A percentile compares a stretch with the other conserved stretches of the same genome.
phyloP scores from a whole-genome alignment of 1,140 invertebrate genomes.

The Paraescarpia echinospica region DNA sequence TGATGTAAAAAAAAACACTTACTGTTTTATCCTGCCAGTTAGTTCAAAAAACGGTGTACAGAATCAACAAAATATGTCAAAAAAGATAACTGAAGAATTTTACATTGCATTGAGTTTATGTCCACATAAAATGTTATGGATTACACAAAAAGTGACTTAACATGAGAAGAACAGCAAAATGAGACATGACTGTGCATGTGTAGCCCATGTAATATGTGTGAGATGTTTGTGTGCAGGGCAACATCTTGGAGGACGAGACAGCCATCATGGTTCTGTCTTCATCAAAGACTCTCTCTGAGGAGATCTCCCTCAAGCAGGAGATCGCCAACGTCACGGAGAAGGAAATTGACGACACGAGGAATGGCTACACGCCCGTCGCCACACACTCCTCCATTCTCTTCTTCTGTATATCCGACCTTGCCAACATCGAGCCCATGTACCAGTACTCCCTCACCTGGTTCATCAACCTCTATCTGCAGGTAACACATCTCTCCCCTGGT shows the following conservation, averaged over 20 bases:
- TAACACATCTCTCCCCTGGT: slow-evolving; percentile 39
- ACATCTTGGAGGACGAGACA: slow-evolving; percentile 58
- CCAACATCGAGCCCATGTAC: slow-evolving; percentile 60
- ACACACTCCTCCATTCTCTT: slow-evolving; percentile 58
- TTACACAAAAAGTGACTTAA: too few relatives aligned
- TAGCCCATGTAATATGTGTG: background rate
- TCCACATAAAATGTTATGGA: too few relatives aligned
- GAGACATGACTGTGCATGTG: too few relatives aligned
- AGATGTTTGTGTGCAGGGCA: slow-evolving; percentile 43
- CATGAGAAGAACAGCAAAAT: too few relatives aligned
- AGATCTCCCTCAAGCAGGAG: slow-evolving; percentile 58
- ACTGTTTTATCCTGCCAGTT: too few relatives aligned
- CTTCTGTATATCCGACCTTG: slow-evolving; percentile 59
- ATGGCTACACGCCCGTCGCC: slow-evolving; percentile 57
- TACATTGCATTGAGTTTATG: too few relatives aligned
- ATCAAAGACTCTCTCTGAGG: slow-evolving; percentile 55
- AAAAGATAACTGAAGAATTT: too few relatives aligned
- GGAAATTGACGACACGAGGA: slow-evolving; percentile 58
- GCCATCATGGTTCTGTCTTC: slow-evolving; percentile 57
- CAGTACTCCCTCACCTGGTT: slow-evolving; percentile 60
- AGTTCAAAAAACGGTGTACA: too few relatives aligned
- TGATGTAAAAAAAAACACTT: too few relatives aligned
- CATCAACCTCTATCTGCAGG: slow-evolving; percentile 58
- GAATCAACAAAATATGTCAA: too few relatives aligned
- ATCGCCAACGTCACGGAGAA: slow-evolving; percentile 54